Evolutionary conservation across 2,113 vertebrate species (phyloP).

Genomic region (Micronycteris hirsuta): DNA sequence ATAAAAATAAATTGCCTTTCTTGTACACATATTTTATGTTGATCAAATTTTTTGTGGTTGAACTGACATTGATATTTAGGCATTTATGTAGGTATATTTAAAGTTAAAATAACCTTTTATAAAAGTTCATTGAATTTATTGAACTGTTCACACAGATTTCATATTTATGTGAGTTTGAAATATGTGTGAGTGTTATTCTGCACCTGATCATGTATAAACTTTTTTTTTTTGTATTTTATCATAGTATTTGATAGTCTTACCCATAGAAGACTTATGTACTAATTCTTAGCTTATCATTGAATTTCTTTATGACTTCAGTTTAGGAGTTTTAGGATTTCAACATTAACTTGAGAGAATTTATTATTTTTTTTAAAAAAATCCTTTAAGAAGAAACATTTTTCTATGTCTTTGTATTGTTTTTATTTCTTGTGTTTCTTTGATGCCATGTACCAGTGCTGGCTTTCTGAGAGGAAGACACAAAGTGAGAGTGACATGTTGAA

Average conservation of each 20-base stretch:
- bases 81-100: background rate
- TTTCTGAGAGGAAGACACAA: conserved; percentile 77
- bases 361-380: conserved; percentile 8
- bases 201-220: background rate
- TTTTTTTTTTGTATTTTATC: background rate
- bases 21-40: background rate
- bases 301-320: background rate
- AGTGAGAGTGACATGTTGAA: conserved; percentile 82
- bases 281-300: conserved; percentile 1
- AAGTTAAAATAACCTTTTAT: conserved; percentile 24
- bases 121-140: conserved; percentile 4
- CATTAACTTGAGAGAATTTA: conserved; percentile 55
- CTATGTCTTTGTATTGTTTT: conserved; percentile 63
- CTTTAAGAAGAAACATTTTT: conserved; percentile 59
- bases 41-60: background rate
- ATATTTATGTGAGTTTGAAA: conserved; percentile 30
- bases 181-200: background rate
- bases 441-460: conserved; percentile 63
- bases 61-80: conserved; percentile 5
- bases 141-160: background rate
- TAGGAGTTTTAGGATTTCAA: background rate
- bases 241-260: background rate
- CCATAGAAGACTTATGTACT: background rate
- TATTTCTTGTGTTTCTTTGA: conserved; percentile 57
- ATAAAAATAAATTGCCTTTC: conserved; percentile 1